A percentile compares a stretch with the other conserved stretches of the same genome.
These are phyloP conservation scores for Uria lomvia DNA, from an alignment of 2,113 vertebrate species.

Conservation along the genomic window DNA sequence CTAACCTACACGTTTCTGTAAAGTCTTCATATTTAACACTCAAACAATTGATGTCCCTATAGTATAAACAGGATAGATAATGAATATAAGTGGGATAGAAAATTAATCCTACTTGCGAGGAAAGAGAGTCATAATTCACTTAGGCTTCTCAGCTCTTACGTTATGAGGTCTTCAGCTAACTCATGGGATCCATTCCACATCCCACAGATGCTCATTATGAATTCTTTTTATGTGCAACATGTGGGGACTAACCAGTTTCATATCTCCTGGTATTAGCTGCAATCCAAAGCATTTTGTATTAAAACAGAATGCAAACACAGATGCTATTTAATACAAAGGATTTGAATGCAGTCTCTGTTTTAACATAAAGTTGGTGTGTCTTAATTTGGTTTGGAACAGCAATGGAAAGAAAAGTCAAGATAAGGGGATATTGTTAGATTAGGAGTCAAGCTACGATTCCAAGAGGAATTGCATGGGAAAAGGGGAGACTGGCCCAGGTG, in stretches of 20 bases:
- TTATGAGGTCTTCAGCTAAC: constrained; percentile 75
- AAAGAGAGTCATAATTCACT: constrained; percentile 74
- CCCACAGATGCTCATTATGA: constrained; percentile 81
- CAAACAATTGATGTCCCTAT: constrained; percentile 61
- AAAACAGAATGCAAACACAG: constrained; percentile 73
- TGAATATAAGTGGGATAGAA: constrained; percentile 69
- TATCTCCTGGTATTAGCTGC: constrained; percentile 80
- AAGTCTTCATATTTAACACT: constrained; percentile 56
- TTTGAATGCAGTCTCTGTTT: constrained; percentile 55
- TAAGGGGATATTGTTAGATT: background rate
- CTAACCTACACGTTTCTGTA: constrained; percentile 41
- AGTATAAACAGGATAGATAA: constrained; percentile 74
- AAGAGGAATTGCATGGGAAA: background rate
- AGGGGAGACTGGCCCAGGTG: background rate
- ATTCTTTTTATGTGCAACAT: constrained; percentile 82
- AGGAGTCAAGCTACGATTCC: background rate
- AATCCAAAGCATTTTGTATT: constrained; percentile 81
- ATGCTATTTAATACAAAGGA: constrained; percentile 70
- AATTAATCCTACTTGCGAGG: constrained; percentile 68
- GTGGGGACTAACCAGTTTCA: constrained; percentile 81
- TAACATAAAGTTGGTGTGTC: constrained; percentile 58
- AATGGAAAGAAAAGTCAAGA: constrained; percentile 37
- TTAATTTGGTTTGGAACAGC: constrained; percentile 62
- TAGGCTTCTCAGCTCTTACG: constrained; percentile 71
- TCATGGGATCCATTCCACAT: constrained; percentile 71